These are phyloP conservation scores for Numenius arquata DNA, from an alignment of 2,113 vertebrate genomes.

Conservation along the genomic window DNA sequence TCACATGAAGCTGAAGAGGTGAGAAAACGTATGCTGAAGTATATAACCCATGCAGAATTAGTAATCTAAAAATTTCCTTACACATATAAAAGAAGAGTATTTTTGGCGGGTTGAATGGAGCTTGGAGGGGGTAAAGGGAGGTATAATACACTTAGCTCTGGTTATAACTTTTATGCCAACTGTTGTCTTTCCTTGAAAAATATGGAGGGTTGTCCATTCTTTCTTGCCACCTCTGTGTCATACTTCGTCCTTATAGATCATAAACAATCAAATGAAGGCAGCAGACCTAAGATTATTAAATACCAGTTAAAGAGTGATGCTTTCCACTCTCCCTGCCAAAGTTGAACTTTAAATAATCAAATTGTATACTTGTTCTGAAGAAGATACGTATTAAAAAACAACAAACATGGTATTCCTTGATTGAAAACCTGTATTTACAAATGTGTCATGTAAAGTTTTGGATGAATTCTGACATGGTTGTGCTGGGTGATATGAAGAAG, in stretches of 20 bases:
- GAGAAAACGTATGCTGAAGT: not conserved
- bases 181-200: not conserved
- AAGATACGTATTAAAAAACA: not conserved
- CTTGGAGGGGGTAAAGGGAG: not conserved
- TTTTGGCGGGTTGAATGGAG: not conserved
- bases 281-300: not conserved
- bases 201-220: not conserved
- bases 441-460: not conserved
- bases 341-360: not conserved
- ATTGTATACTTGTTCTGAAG: not conserved
- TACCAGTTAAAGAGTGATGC: not conserved
- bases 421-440: not conserved
- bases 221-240: not conserved
- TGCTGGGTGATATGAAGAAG: not conserved
- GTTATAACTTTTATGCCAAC: not conserved
- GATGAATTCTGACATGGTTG: not conserved
- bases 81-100: not conserved
- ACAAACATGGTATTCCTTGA: not conserved
- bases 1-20: conserved; percentile 85
- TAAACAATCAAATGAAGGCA: not conserved
- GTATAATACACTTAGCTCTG: not conserved
- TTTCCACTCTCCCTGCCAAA: not conserved
- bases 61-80: not conserved
- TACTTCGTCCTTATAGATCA: not conserved
- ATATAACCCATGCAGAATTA: not conserved